Evolutionary conservation across 37 sponge, comb jelly and placozoan species (phyloP), one percentile per base, ranked within the genome.

Genomic region (Lycopodina hypogea): DNA sequence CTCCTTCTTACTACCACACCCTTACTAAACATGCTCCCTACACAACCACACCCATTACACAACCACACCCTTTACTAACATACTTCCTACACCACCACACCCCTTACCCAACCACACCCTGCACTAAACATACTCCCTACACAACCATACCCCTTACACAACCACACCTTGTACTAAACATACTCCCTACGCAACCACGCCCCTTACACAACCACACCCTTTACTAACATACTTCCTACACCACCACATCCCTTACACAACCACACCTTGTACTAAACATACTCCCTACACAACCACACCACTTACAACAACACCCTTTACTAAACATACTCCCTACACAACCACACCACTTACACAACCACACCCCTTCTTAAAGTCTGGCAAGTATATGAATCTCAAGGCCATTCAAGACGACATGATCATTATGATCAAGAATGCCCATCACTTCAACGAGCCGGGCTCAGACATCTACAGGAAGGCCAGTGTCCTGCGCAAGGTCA

Each of bases 381-480:
- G 74, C 11, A 26, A 64, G 18, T 88, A 88, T 26, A 30, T 19
- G 12, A 79, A 88, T 42, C 56, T 88, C 33, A 78, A 45, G 48
- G 79, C 37, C n/a, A 68, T 88, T 3, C 89, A 83, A 34, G 86
- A 79, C 7, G 90, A 90, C 59, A 56, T 90, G 65, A 50, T 85
- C 15, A 69, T 90, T 0, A 81, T 90, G 86, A 58, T 90, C 38
- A 90, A 90, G 82, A 90, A 90, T 76, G 90, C 90, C 3, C 82
- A 81, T 66, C 50, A 81, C 48, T 90, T 90, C 42, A 88, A 88
- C 34, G 84, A 83, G 51, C 84, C 89, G 0, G 79, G 78, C 45
- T 88, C 84, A 9, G 74, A 57, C 1, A 63, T 88, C 39, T 78
- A 83, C 79, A 83, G 83, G 78, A 72, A 62, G 71, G 87, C 87